Percentiles rank a stretch among this genome's conserved stretches.
Conservation (phyloP, 1,140 invertebrate genomes). For the Anastrepha ludens region DNA sequence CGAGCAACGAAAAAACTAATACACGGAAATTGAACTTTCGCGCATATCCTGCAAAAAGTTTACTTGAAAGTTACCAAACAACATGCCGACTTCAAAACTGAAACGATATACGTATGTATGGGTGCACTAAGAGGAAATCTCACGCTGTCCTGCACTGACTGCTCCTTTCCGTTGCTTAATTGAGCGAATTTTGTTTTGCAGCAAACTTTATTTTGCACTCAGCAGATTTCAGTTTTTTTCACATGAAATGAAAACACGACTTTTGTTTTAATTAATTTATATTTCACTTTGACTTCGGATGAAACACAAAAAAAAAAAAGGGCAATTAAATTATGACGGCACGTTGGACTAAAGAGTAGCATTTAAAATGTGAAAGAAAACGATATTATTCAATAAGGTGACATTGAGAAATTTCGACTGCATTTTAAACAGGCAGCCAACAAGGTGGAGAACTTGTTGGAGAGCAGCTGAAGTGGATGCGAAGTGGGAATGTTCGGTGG, state of each 20-base stretch:
- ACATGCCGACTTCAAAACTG: not conserved
- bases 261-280: constrained; percentile 48
- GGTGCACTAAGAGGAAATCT: not conserved
- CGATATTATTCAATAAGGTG: constrained; percentile 29
- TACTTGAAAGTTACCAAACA: not conserved
- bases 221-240: not conserved
- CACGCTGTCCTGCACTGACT: not conserved
- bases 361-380: not conserved
- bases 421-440: not conserved
- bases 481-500: not conserved
- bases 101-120: too few species aligned
- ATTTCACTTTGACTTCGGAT: not conserved
- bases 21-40: constrained; percentile 18
- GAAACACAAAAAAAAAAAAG: not conserved
- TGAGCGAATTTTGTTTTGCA: not conserved
- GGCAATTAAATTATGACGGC: not conserved
- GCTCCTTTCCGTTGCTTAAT: not conserved
- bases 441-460: not conserved
- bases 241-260: not conserved
- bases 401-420: constrained; percentile 20
- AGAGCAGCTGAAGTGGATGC: not conserved
- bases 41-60: constrained; percentile 26
- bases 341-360: not conserved
- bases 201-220: constrained; percentile 1
- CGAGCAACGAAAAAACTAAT: not conserved